Conservation (phyloP, 2,888 invertebrate species). For the Oscheius sp. region DNA sequence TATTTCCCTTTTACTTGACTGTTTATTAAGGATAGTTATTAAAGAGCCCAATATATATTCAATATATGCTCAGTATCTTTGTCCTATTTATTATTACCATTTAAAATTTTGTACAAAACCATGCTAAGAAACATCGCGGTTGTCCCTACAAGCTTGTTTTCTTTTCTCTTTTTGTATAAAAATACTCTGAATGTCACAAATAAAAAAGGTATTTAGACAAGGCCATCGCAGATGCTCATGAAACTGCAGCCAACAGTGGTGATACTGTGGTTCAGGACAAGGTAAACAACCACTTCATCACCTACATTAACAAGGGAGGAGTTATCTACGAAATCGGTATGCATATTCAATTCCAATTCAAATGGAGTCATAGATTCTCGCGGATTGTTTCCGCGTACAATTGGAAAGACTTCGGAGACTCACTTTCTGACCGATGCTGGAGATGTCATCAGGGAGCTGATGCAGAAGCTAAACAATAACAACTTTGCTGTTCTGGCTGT, state of each 20-base stretch:
- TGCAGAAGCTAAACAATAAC: slow-evolving; percentile 59
- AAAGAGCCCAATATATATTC: too few relatives aligned
- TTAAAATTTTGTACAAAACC: too few relatives aligned
- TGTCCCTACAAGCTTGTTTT: too few relatives aligned
- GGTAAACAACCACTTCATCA: slow-evolving; percentile 71
- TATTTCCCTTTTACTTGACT: neutral
- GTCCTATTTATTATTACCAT: too few relatives aligned
- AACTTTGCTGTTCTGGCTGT: slow-evolving; percentile 69
- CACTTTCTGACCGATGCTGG: slow-evolving; percentile 67
- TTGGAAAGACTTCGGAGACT: slow-evolving; percentile 60
- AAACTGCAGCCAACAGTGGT: slow-evolving; percentile 61
- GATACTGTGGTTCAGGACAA: slow-evolving; percentile 59
- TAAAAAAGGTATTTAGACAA: slow-evolving; percentile 36
- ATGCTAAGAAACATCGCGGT: too few relatives aligned
- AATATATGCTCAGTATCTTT: too few relatives aligned
- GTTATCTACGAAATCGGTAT: slow-evolving; percentile 68
- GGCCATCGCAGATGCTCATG: slow-evolving; percentile 54
- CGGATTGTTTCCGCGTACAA: slow-evolving; percentile 62
- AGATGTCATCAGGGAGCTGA: slow-evolving; percentile 59
- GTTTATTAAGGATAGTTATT: too few relatives aligned
- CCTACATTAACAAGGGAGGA: slow-evolving; percentile 62
- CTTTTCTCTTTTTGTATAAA: too few relatives aligned
- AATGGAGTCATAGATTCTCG: slow-evolving; percentile 56
- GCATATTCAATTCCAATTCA: neutral
- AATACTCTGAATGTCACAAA: too few relatives aligned